Evolutionary conservation across 2,797 vertebrate genomes (phyloP), one percentile per base, ranked within the genome.

Genomic region (Acanthurus leucopareius): DNA sequence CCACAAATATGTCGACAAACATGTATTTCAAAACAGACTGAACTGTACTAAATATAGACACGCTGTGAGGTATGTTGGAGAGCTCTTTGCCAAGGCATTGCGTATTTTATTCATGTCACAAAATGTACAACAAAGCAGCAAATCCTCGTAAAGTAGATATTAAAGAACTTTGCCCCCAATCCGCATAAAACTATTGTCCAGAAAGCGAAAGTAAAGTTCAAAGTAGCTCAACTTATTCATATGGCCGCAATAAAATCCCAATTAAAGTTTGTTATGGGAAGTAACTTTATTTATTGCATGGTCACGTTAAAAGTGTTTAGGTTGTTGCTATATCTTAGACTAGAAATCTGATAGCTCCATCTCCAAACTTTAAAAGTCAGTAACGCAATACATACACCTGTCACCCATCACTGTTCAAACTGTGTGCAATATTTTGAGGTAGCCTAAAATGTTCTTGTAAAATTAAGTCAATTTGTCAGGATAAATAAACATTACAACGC

Each of bases 301-400:
- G 19, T 35, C 49, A 38, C 5, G 22, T 3, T 32, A 0, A n/a
- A 49, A 42, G 20, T 5, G 19, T 52, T 71, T 8, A 17, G 7
- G 7, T 60, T 51, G 32, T 16, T 19, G n/a, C 10, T 32, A 17
- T 20, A 63, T 15, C 32, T 35, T 57, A 2, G 11, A 44, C 54
- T 11, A 48, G 14, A 70, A 28, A 7, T 52, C 10, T 6, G 28
- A 17, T 16, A 35, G 14, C 49, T 45, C 1, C 20, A 56, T 10
- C 1, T 35, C n/a, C 10, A 9, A 14, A 19, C 1, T 58, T 28
- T 10, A 2, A 9, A 11, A 25, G 19, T 57, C 5, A 19, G 10
- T 3, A 0, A 19, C 2, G 4, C 7, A 7, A 48, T 8, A 48
- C 20, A 48, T 4, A 56, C 28, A 15, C 6, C 7, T 4, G 1